Evolutionary conservation across 2,113 vertebrate genomes (phyloP).

Genomic region (Artemisiospiza belli): DNA sequence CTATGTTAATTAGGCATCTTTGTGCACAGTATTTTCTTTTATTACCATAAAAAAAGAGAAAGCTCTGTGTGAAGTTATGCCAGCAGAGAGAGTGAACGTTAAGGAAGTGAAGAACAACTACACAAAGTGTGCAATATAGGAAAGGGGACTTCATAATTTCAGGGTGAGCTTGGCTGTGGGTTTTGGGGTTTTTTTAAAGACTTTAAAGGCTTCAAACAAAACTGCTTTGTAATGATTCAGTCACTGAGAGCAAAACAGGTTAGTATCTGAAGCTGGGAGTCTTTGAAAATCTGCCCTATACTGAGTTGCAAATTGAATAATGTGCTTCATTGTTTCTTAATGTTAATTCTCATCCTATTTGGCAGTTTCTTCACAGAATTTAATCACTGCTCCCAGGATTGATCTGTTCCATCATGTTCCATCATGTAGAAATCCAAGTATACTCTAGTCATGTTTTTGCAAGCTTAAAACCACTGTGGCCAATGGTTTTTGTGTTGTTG

Average conservation of each 20-base stretch:
- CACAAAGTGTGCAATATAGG: not conserved
- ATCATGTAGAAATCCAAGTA: slow-evolving; percentile 14
- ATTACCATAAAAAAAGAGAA: not conserved
- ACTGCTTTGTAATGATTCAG: slow-evolving; percentile 16
- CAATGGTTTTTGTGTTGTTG: slow-evolving; percentile 34
- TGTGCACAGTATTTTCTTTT: not conserved
- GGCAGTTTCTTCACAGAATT: slow-evolving; percentile 41
- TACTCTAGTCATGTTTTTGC: slow-evolving; percentile 32
- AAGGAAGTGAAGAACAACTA: not conserved
- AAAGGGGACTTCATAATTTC: slow-evolving; percentile 4
- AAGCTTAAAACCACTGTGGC: not conserved
- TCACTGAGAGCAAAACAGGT: slow-evolving; percentile 26
- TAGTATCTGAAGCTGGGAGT: slow-evolving; percentile 7
- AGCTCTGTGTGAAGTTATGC: not conserved
- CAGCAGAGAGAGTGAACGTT: not conserved
- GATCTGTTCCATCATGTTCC: slow-evolving; percentile 46
- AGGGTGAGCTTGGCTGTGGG: not conserved
- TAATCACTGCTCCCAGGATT: slow-evolving; percentile 33
- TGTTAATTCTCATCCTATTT: slow-evolving; percentile 47
- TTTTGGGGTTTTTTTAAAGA: not conserved
- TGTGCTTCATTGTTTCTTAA: slow-evolving; percentile 44
- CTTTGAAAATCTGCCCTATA: slow-evolving; percentile 39
- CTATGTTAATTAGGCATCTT: slow-evolving; percentile 36
- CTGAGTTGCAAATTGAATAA: slow-evolving; percentile 30
- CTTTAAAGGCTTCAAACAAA: slow-evolving; percentile 39